Percentiles rank a stretch among this genome's conserved stretches.
Conservation (phyloP, 2,888 invertebrate genomes). For the Hyles lineata region DNA sequence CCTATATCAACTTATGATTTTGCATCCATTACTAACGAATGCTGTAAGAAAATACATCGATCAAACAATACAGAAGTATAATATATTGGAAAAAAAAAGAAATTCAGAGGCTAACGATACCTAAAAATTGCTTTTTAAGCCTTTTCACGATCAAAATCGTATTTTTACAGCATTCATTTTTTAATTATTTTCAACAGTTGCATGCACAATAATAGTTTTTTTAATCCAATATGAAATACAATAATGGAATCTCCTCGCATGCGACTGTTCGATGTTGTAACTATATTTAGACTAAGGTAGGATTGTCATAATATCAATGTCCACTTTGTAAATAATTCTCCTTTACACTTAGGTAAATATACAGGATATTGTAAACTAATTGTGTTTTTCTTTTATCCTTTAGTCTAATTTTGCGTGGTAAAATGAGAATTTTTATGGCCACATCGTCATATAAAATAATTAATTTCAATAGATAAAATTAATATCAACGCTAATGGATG, state of each 20-base stretch:
- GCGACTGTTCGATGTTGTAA: constrained; percentile 5
- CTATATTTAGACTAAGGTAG: constrained; percentile 62
- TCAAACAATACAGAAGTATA: not conserved
- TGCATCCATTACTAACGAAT: not conserved
- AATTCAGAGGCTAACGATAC: constrained; percentile 10
- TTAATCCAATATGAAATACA: not conserved
- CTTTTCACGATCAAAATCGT: not conserved
- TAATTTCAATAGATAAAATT: no score
- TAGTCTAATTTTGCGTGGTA: no score
- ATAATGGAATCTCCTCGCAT: constrained; percentile 20
- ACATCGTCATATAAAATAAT: no score
- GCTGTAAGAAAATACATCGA: not conserved
- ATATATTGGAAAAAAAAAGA: not conserved
- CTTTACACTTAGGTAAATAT: constrained; percentile 84
- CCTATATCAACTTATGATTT: constrained; percentile 27
- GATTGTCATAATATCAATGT: constrained; percentile 70
- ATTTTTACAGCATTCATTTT: not conserved
- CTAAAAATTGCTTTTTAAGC: not conserved
- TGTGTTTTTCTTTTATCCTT: constrained; percentile 30
- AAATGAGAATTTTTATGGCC: no score
- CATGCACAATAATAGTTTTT: not conserved
- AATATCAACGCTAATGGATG: no score
- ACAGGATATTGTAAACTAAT: constrained; percentile 73
- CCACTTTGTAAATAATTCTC: constrained; percentile 84
- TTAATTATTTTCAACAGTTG: constrained; percentile 12